Evolutionary conservation across 2,797 vertebrate species (phyloP).

Genomic region (Euthynnus affinis): DNA sequence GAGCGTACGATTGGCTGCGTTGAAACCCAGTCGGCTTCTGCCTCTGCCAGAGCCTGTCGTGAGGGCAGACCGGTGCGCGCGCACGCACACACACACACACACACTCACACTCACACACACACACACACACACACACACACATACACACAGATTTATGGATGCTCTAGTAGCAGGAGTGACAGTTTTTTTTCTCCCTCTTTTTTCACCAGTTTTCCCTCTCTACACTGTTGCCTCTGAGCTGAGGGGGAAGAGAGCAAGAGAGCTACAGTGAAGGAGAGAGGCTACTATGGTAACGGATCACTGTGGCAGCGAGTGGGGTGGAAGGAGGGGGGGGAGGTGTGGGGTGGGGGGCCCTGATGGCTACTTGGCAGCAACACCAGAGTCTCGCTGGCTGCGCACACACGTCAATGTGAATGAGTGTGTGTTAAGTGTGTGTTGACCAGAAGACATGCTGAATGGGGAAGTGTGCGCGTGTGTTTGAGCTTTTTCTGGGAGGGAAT

Average conservation of each 20-base stretch:
- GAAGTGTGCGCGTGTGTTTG: slow-evolving; percentile 38
- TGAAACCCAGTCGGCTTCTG: slow-evolving; percentile 60
- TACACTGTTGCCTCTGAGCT: slow-evolving; percentile 72
- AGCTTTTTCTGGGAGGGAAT: slow-evolving; percentile 36
- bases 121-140: slow-evolving; percentile 23
- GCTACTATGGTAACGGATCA: slow-evolving; percentile 89
- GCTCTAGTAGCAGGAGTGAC: slow-evolving; percentile 73
- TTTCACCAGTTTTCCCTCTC: slow-evolving; percentile 73
- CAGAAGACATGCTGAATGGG: slow-evolving; percentile 50
- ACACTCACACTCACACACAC: slow-evolving; percentile 20
- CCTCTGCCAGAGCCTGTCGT: slow-evolving; percentile 71
- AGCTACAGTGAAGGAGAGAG: slow-evolving; percentile 70
- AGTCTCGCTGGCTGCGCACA: slow-evolving; percentile 77
- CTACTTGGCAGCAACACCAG: slow-evolving; percentile 80
- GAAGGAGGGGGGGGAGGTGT: too few species aligned
- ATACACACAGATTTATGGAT: slow-evolving; percentile 62
- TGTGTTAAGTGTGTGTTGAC: slow-evolving; percentile 56
- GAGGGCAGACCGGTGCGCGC: slow-evolving; percentile 71
- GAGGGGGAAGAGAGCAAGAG: slow-evolving; percentile 48
- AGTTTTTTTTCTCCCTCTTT: slow-evolving; percentile 47
- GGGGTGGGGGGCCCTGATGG: slow-evolving; percentile 86
- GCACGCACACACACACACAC: slow-evolving; percentile 46
- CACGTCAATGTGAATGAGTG: slow-evolving; percentile 56
- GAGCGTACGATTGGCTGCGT: slow-evolving; percentile 65
- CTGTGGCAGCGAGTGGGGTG: slow-evolving; percentile 80